These are phyloP conservation scores for Alces alces DNA, from an alignment of 2,113 vertebrate genomes.

Conservation along the genomic window DNA sequence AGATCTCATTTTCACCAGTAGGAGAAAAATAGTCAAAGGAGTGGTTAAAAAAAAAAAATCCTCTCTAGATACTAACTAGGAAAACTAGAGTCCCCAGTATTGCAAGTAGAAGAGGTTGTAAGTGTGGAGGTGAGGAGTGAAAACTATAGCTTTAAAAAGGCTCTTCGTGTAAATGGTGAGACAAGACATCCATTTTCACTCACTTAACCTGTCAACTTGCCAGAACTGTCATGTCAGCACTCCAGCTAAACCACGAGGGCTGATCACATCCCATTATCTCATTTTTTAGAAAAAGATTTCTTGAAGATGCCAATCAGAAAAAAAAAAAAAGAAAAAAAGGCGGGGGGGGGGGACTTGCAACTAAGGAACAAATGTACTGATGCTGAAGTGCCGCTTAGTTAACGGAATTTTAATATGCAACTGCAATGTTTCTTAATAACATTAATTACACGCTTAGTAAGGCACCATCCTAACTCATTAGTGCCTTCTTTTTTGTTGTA, in stretches of 20 bases:
- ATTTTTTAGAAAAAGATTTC: conserved; percentile 56
- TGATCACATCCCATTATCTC: conserved; percentile 68
- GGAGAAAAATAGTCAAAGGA: neutral
- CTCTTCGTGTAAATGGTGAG: conserved; percentile 50
- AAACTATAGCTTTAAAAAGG: neutral
- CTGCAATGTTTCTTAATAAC: conserved; percentile 72
- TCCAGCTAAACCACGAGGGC: conserved; percentile 22
- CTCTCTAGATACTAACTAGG: neutral
- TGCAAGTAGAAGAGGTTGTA: neutral
- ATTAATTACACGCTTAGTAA: conserved; percentile 74
- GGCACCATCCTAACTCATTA: conserved; percentile 69
- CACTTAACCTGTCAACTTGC: conserved; percentile 71
- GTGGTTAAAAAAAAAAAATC: neutral
- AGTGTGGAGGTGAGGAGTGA: neutral
- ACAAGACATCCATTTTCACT: conserved; percentile 61
- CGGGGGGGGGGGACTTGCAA: neutral
- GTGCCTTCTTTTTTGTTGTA: conserved; percentile 63
- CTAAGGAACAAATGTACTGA: conserved; percentile 59
- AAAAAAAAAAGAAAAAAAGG: neutral
- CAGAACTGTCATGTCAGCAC: conserved; percentile 59
- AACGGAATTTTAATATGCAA: conserved; percentile 70
- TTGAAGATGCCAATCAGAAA: conserved; percentile 63
- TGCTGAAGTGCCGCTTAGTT: conserved; percentile 59
- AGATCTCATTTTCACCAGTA: neutral
- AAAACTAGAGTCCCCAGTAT: neutral